Evolutionary conservation across 2,113 vertebrate genomes (phyloP).

Genomic region (Rhizomys pruinosus): DNA sequence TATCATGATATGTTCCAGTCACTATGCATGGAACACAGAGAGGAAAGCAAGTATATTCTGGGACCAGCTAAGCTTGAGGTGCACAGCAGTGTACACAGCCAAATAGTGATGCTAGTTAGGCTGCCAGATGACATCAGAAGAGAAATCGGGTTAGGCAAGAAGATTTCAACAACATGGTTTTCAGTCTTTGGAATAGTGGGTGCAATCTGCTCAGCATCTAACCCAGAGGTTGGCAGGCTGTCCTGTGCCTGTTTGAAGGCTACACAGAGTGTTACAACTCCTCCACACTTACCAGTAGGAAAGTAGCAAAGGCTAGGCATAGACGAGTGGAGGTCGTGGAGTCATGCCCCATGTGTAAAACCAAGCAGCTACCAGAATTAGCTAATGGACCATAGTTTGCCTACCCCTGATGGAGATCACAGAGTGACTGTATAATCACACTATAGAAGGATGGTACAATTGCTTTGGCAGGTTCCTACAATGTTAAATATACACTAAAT

Average conservation of each 20-base stretch:
- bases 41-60: background rate
- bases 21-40: background rate
- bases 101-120: background rate
- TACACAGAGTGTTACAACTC: rapidly evolving
- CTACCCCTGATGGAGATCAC: background rate
- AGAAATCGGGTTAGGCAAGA: background rate
- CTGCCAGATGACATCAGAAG: background rate
- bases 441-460: background rate
- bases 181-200: background rate
- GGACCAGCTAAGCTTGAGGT: background rate
- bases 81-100: background rate
- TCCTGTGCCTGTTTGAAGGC: background rate
- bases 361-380: background rate
- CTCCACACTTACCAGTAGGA: background rate
- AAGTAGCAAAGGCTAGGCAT: background rate
- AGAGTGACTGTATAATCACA: background rate
- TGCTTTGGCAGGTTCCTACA: too few relatives aligned
- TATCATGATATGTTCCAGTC: background rate
- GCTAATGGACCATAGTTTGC: background rate
- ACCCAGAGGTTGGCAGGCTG: background rate
- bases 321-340: background rate
- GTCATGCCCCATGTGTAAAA: background rate
- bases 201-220: background rate
- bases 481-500: too few relatives aligned
- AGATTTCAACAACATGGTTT: background rate